Evolutionary conservation across 2,113 vertebrate species (phyloP).

Genomic region (Eonycteris spelaea): DNA sequence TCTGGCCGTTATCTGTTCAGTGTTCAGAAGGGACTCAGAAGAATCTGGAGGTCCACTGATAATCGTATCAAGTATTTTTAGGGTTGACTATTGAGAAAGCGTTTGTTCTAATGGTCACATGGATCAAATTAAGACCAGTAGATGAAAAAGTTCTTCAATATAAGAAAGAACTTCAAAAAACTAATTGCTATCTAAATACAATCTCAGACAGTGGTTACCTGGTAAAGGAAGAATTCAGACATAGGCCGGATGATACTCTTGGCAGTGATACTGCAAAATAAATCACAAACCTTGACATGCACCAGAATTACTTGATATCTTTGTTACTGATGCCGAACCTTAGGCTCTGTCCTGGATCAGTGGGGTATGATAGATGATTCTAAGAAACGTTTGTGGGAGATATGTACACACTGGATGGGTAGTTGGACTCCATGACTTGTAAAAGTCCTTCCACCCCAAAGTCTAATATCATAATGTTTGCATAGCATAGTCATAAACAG

Average conservation of each 20-base stretch:
- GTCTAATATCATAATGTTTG: not conserved
- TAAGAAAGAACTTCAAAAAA: not conserved
- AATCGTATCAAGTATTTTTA: not conserved
- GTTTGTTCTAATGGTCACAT: not conserved
- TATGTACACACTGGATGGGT: not conserved
- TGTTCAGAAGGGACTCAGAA: not conserved
- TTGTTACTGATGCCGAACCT: not conserved
- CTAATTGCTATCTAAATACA: not conserved
- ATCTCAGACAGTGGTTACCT: not conserved
- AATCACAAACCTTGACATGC: not conserved
- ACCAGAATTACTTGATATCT: not conserved
- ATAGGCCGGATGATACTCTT: not conserved
- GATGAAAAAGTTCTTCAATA: not conserved
- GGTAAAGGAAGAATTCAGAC: not conserved
- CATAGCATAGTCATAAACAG: not conserved
- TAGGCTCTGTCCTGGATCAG: not conserved
- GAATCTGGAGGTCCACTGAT: not conserved
- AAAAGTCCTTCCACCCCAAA: not conserved
- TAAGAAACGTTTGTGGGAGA: not conserved
- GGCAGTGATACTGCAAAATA: not conserved
- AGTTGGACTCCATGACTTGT: not conserved
- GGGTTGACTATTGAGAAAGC: not conserved
- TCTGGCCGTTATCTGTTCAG: not conserved
- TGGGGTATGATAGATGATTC: not conserved
- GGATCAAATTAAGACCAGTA: not conserved